Percentiles rank a stretch among this genome's conserved stretches.
Conservation (phyloP, 2,113 vertebrate species). For the Dendropsophus ebraccatus region DNA sequence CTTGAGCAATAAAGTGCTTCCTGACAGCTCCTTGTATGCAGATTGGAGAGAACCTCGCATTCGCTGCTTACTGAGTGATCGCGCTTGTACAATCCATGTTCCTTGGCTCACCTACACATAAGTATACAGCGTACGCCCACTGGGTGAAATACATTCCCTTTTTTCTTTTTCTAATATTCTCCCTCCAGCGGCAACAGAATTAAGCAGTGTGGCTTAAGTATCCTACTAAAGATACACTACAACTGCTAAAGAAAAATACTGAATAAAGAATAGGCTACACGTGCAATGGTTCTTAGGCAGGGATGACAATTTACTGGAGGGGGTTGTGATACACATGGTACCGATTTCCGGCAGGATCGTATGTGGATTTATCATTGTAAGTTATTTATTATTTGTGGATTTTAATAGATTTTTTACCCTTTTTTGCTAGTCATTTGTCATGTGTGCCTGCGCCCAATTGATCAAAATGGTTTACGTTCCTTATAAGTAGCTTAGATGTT, state of each 20-base stretch:
- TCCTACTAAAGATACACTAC: neutral
- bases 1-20: conserved; percentile 33
- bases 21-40: neutral
- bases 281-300: neutral
- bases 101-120: neutral
- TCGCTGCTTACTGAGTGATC: neutral
- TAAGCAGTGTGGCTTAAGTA: conserved; percentile 11
- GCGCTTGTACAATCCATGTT: neutral
- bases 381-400: too few species aligned
- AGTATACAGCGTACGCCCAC: conserved; percentile 3
- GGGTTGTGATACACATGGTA: too few species aligned
- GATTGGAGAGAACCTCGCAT: conserved; percentile 10
- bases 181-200: neutral
- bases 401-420: too few species aligned
- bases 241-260: neutral
- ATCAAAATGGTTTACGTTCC: too few species aligned
- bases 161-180: too few species aligned
- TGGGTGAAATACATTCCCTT: conserved; percentile 25
- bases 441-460: too few species aligned
- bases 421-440: too few species aligned
- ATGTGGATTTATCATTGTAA: too few species aligned
- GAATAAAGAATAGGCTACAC: neutral
- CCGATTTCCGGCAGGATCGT: too few species aligned
- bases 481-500: too few species aligned
- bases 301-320: too few species aligned